Evolutionary conservation across 2,113 vertebrate species (phyloP).

Genomic region (Malurus alboscapulatus): DNA sequence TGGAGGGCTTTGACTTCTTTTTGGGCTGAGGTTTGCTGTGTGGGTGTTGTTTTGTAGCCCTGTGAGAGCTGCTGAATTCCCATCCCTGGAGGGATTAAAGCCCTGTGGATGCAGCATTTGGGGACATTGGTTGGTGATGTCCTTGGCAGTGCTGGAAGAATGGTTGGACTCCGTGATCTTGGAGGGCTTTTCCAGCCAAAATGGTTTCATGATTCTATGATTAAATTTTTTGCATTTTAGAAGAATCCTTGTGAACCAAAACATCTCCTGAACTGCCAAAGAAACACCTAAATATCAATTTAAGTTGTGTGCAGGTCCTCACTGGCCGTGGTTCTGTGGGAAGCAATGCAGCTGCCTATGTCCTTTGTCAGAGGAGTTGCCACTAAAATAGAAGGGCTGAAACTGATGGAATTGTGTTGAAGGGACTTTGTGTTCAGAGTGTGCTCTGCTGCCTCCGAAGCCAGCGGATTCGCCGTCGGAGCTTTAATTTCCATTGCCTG

Average conservation of each 20-base stretch:
- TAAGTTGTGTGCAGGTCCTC: neutral
- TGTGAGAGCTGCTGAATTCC: neutral
- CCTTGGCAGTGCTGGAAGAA: neutral
- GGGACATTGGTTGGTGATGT: neutral
- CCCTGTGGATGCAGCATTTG: neutral
- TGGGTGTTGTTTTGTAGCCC: neutral
- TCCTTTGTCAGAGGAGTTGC: neutral
- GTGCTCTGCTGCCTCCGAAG: accelerated
- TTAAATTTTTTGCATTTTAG: neutral
- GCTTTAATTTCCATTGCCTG: neutral
- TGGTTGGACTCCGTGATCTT: neutral
- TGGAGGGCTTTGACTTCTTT: neutral
- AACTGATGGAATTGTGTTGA: neutral
- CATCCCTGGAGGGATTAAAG: neutral
- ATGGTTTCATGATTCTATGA: accelerated
- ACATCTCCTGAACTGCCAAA: accelerated
- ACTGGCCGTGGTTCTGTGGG: neutral
- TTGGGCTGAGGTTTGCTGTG: neutral
- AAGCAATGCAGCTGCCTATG: neutral
- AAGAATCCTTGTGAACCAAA: neutral
- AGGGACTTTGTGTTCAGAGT: neutral
- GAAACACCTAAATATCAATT: accelerated
- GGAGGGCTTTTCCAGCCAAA: neutral
- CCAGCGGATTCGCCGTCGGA: accelerated
- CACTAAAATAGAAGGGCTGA: neutral